Base-by-base conservation (phyloP, 2,113 vertebrate genomes). In the Serranochromis macrocephalus region DNA sequence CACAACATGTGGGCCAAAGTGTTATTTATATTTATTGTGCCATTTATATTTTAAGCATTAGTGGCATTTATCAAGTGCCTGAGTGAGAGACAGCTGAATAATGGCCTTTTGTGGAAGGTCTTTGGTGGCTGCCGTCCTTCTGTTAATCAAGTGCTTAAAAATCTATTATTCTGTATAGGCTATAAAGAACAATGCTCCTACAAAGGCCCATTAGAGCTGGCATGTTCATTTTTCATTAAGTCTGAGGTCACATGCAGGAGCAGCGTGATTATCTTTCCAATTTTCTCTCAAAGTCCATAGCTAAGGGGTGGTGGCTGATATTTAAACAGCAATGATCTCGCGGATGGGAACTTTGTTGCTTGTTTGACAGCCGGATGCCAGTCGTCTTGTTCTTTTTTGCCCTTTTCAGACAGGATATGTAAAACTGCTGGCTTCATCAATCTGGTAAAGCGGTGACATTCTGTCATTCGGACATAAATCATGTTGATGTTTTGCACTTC, bases 71-170 rank as follows among this genome's bases (percentile, higher is more conserved):
- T 93, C 80, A 88, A 73, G 47, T 0, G 85, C 4, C 75, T 51
- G 87, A 80, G 79, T 54, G 79, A 85, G 58, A 90, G 84, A 66
- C 86, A 38, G 83, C 61, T 84, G 85, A 92, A 92, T 87, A 92
- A 90, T 86, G 84, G 80, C 26, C 47, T 81, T 88, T 88, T 63
- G 47, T 85, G 61, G 55, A 79, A 68, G 84, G 58, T 86, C 89
- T 89, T 84, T 87, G 21, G 91, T 58, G 83, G 83, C 81, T 85
- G 89, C 66, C 63, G 10, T 49, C 79, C 68, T 36, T 88, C 85
- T 91, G 83, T 89, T 94, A 91, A 95, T 94, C 91, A 92, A 89
- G 71, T 90, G 73, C 87, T 93, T 86, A 83, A 91, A 83, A 90
- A 79, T 85, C 91, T 90, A 92, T 94, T 92, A 93, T 84, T 84